phyloP scores from a whole-genome alignment of 2,888 invertebrate species.

The Teleiodes luculella region DNA sequence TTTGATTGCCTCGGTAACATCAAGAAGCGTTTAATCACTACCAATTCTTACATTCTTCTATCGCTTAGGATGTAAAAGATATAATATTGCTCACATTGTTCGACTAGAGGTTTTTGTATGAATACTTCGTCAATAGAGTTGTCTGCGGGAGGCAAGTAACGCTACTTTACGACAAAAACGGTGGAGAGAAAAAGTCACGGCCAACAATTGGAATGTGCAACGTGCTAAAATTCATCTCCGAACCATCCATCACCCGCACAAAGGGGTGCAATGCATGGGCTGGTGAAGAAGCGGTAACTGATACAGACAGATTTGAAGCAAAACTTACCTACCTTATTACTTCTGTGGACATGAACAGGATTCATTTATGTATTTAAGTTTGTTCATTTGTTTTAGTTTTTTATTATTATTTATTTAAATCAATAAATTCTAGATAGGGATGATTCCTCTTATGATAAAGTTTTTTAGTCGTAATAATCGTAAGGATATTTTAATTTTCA shows the following conservation, averaged over 20 bases:
- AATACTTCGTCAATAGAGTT: neutral
- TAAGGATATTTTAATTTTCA: too few relatives aligned
- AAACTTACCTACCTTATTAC: too few relatives aligned
- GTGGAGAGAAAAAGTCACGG: neutral
- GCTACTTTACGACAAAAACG: conserved; percentile 7
- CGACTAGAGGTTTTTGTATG: neutral
- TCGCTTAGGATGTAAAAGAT: conserved; percentile 2
- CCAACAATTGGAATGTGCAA: conserved; percentile 38
- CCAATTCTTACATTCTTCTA: conserved; percentile 1
- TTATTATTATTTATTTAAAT: too few relatives aligned
- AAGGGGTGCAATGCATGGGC: conserved; percentile 20
- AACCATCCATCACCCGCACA: conserved; percentile 37
- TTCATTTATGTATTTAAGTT: too few relatives aligned
- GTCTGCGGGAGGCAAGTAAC: conserved; percentile 4
- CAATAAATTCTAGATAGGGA: too few relatives aligned
- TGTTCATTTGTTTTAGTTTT: too few relatives aligned
- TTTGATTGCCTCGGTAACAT: conserved; percentile 1
- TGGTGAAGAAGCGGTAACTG: conserved; percentile 10
- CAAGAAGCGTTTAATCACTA: conserved; percentile 5
- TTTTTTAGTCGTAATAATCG: too few relatives aligned
- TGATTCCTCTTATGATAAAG: too few relatives aligned
- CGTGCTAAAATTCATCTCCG: conserved; percentile 47
- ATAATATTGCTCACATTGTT: conserved; percentile 2
- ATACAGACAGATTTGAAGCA: neutral
- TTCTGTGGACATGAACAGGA: too few relatives aligned